These are phyloP conservation scores for Anastrepha obliqua DNA, from an alignment of 1,140 invertebrate genomes.

Conservation along the genomic window DNA sequence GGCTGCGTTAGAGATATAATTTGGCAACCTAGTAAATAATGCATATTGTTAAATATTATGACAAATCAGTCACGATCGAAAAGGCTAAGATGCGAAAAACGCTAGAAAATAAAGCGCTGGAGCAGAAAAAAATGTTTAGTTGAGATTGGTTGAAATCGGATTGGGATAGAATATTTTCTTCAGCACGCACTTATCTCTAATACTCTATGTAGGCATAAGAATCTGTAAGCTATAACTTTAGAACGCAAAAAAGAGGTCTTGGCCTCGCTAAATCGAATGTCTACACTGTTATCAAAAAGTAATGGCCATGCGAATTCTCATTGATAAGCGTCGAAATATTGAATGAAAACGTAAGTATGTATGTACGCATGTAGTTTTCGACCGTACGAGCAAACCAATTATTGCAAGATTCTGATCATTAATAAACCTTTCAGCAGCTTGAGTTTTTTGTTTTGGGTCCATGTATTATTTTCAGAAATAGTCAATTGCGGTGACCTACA, in stretches of 20 bases:
- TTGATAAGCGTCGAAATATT: constrained; percentile 9
- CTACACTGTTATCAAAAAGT: background rate
- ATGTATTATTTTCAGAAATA: background rate
- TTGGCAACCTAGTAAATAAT: too few relatives aligned
- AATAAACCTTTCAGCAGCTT: background rate
- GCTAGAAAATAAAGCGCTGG: too few relatives aligned
- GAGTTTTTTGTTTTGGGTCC: background rate
- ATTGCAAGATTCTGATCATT: background rate
- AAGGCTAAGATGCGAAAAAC: too few relatives aligned
- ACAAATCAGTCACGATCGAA: too few relatives aligned
- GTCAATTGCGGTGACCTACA: background rate
- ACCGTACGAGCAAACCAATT: background rate
- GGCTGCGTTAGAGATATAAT: too few relatives aligned
- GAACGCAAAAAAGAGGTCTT: background rate
- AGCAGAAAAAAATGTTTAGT: too few relatives aligned
- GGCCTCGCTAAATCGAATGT: background rate
- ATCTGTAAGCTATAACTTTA: background rate
- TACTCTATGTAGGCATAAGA: too few relatives aligned
- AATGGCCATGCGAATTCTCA: background rate
- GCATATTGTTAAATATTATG: too few relatives aligned
- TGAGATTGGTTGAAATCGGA: too few relatives aligned
- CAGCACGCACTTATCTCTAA: too few relatives aligned
- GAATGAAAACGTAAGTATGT: background rate
- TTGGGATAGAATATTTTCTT: too few relatives aligned
- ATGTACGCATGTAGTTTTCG: background rate